phyloP scores from a whole-genome alignment of 1,140 invertebrate genomes.

The Carposina sasakii region DNA sequence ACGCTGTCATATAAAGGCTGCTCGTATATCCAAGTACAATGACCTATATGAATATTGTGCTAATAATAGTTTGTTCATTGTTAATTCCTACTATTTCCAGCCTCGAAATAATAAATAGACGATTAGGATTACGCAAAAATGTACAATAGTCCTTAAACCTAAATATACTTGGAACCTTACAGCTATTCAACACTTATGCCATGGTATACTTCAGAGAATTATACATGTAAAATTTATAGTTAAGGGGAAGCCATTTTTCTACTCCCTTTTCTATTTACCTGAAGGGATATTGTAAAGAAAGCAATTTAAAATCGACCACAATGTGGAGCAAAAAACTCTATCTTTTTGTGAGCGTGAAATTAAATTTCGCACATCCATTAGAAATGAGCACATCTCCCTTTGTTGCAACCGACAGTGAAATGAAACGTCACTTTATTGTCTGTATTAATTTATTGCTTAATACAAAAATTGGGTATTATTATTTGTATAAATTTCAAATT shows the following conservation, averaged over 20 bases:
- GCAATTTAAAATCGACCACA: conserved; percentile 63
- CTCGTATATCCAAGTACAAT: conserved; percentile 38
- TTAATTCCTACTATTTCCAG: conserved; percentile 57
- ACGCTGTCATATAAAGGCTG: conserved; percentile 44
- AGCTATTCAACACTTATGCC: too few relatives aligned
- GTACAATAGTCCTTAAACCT: too few relatives aligned
- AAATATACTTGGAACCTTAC: too few relatives aligned
- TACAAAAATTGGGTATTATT: too few relatives aligned
- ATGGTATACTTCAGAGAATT: conserved; percentile 52
- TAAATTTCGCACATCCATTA: conserved; percentile 46
- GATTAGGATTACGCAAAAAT: too few relatives aligned
- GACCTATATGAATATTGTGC: conserved; percentile 40
- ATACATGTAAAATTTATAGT: conserved; percentile 53
- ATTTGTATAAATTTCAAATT: too few relatives aligned
- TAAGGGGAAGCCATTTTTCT: conserved; percentile 53
- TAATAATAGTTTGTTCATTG: conserved; percentile 66
- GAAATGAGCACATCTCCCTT: conserved; percentile 34
- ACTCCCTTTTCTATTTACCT: conserved; percentile 55
- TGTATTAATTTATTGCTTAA: too few relatives aligned
- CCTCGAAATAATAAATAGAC: conserved; percentile 68
- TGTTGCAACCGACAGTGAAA: conserved; percentile 35
- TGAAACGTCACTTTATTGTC: too few relatives aligned
- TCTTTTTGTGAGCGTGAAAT: conserved; percentile 47
- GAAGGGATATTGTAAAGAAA: conserved; percentile 40
- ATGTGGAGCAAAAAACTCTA: conserved; percentile 41